These are phyloP conservation scores for Tupaia tana DNA, from an alignment of 2,113 vertebrate genomes.

Conservation along the genomic window DNA sequence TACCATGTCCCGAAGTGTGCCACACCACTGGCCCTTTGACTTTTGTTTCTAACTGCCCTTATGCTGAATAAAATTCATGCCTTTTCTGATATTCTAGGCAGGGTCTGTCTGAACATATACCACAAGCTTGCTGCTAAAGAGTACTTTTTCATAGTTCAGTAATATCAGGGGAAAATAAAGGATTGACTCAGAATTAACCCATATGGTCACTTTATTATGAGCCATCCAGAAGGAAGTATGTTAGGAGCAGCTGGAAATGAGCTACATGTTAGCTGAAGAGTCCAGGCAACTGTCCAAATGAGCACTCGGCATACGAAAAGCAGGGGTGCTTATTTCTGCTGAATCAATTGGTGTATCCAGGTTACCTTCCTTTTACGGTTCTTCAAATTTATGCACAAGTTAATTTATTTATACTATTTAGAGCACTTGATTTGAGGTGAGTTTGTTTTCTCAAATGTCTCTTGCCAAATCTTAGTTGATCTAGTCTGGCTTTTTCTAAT, in stretches of 20 bases:
- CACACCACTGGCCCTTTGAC: background rate
- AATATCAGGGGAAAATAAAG: conserved; percentile 38
- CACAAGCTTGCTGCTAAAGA: background rate
- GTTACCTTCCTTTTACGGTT: conserved; percentile 72
- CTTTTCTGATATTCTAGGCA: background rate
- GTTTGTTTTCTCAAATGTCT: conserved; percentile 67
- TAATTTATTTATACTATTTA: conserved; percentile 75
- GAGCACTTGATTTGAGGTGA: conserved; percentile 52
- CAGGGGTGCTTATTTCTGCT: conserved; percentile 64
- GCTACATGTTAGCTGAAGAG: conserved; percentile 65
- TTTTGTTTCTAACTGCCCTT: background rate
- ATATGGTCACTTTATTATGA: conserved; percentile 66
- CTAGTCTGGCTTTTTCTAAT: background rate
- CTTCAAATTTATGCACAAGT: conserved; percentile 68
- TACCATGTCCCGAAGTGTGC: too few relatives aligned
- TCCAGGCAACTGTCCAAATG: conserved; percentile 79
- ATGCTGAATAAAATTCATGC: background rate
- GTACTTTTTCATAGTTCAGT: conserved; percentile 46
- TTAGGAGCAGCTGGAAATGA: conserved; percentile 78
- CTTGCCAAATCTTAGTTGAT: conserved; percentile 73
- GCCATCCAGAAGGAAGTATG: background rate
- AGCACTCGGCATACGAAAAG: conserved; percentile 54
- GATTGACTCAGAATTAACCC: conserved; percentile 49
- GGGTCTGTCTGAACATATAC: background rate
- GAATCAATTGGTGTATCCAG: conserved; percentile 75